Evolutionary conservation across 2,113 vertebrate genomes (phyloP).

Genomic region (Peromyscus polionotus): DNA sequence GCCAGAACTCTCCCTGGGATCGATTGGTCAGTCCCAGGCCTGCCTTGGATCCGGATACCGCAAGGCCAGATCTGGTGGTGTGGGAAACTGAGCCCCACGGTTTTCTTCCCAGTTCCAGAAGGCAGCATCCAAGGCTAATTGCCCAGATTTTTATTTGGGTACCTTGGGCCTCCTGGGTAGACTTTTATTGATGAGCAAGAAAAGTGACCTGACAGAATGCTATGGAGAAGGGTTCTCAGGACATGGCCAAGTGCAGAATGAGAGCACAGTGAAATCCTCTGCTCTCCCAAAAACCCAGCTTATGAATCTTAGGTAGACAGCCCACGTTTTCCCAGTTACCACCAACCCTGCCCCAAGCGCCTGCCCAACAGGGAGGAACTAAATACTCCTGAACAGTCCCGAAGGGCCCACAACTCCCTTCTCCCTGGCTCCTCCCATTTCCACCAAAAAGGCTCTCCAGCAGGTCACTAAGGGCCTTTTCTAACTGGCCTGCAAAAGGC

Average conservation of each 20-base stretch:
- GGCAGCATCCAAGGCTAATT: not conserved
- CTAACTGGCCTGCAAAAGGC: not conserved
- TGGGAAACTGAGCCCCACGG: not conserved
- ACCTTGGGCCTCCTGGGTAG: not conserved
- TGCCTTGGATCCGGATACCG: not conserved
- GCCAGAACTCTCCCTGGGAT: not conserved
- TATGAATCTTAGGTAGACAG: too few relatives aligned
- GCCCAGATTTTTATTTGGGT: not conserved
- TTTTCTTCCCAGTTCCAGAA: not conserved
- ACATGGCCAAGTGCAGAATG: not conserved
- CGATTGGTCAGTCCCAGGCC: not conserved
- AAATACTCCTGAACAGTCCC: not conserved
- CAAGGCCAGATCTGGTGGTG: not conserved
- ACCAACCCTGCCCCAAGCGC: not conserved
- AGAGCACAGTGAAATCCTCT: not conserved
- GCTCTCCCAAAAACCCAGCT: not conserved
- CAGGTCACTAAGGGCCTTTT: not conserved
- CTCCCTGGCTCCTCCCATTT: conserved; percentile 70
- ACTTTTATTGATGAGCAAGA: conserved; percentile 9
- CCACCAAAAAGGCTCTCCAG: not conserved
- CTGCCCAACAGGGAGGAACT: not conserved
- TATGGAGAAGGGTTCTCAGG: not conserved
- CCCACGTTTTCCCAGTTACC: not conserved
- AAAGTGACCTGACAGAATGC: not conserved
- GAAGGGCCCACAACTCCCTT: not conserved